phyloP scores from a whole-genome alignment of 2,888 invertebrate genomes.

The Ctenicera cuprea region DNA sequence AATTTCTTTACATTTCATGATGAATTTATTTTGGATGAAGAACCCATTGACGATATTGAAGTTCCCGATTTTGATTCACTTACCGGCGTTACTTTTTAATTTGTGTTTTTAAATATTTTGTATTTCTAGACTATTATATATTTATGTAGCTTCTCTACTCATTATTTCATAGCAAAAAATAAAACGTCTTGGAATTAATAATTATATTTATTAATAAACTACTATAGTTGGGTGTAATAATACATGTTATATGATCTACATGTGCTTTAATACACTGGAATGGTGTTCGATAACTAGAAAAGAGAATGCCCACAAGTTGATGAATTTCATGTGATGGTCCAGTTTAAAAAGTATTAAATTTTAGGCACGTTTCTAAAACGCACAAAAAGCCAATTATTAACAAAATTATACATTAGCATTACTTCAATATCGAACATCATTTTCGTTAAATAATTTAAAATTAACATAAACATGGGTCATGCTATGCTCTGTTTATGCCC shows the following conservation, averaged over 20 bases:
- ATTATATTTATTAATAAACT: constrained; percentile 10
- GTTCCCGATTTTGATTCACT: constrained; percentile 27
- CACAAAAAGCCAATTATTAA: not conserved
- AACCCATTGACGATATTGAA: not conserved
- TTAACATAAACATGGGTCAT: no score
- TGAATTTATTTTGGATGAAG: not conserved
- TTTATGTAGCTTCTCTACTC: no score
- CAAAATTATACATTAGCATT: no score
- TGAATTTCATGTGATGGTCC: no score
- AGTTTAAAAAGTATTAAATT: not conserved
- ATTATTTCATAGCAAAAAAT: not conserved
- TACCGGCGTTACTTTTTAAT: not conserved
- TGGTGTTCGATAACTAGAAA: not conserved
- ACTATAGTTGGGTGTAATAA: constrained; percentile 13
- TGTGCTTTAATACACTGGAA: not conserved
- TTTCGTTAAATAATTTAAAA: not conserved
- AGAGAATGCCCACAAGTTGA: no score
- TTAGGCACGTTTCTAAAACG: not conserved
- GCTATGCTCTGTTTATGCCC: not conserved
- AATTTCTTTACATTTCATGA: not conserved
- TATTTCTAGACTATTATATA: not conserved
- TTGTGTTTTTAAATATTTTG: not conserved
- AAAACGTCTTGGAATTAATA: not conserved
- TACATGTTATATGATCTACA: constrained; percentile 12
- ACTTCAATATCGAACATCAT: not conserved